These are phyloP conservation scores for Ephydatia muelleri DNA, from an alignment of 37 sponge, comb jelly and placozoan genomes.

Conservation along the genomic window DNA sequence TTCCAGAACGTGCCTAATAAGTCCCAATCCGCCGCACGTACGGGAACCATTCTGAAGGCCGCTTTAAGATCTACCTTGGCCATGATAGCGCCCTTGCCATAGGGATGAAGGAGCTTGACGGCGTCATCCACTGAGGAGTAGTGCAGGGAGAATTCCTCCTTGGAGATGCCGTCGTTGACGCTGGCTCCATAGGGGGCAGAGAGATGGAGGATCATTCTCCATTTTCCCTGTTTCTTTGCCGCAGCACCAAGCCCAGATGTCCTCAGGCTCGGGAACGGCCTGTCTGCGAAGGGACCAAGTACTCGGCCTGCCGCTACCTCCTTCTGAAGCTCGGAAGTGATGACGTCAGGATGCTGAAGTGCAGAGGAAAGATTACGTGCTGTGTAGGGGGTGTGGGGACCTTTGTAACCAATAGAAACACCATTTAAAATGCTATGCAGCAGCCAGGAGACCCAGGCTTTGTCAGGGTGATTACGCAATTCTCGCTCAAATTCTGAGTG, in stretches of 20 bases:
- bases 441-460: too few relatives aligned
- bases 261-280: too few relatives aligned
- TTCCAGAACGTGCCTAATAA: too few relatives aligned
- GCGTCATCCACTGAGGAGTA: too few relatives aligned
- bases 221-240: conserved; percentile 3
- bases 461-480: conserved; percentile 28
- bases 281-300: too few relatives aligned
- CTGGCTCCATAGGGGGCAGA: too few relatives aligned
- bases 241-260: too few relatives aligned
- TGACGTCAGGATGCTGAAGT: conserved; percentile 9
- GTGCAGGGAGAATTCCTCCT: too few relatives aligned
- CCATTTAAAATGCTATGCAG: conserved; percentile 15
- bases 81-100: too few relatives aligned
- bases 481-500: conserved; percentile 26
- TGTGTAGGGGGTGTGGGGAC: conserved; percentile 7
- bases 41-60: conserved; percentile 46
- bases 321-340: conserved; percentile 11
- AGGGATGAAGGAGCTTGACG: too few relatives aligned
- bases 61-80: conserved; percentile 42
- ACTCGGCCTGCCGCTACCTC: too few relatives aligned
- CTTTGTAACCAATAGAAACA: conserved; percentile 29
- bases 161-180: too few relatives aligned
- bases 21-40: conserved; percentile 30
- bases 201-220: conserved; percentile 6
- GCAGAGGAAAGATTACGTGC: conserved; percentile 31